Evolutionary conservation across 2,888 invertebrate species (phyloP).

Genomic region (Meloe dianella): DNA sequence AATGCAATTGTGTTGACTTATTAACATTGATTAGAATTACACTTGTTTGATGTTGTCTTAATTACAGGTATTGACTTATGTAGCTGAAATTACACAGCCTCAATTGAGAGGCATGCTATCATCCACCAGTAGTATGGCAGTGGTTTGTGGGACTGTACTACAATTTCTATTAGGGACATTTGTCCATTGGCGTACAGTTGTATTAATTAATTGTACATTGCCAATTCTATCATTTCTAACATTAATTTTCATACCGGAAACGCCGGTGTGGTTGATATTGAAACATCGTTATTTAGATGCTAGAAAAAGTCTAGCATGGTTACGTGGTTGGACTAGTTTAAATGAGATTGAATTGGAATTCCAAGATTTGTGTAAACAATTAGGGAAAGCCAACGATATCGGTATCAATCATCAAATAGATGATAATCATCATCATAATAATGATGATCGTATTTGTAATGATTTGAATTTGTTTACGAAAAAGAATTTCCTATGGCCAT

Average conservation of each 20-base stretch:
- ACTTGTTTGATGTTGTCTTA: too few relatives aligned
- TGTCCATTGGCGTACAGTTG: conserved; percentile 73
- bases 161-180: conserved; percentile 79
- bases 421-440: not conserved
- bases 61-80: conserved; percentile 75
- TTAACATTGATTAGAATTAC: too few relatives aligned
- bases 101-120: conserved; percentile 75
- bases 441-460: conserved; percentile 11
- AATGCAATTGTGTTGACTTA: too few relatives aligned
- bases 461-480: conserved; percentile 59
- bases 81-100: conserved; percentile 82
- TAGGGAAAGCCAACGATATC: conserved; percentile 35
- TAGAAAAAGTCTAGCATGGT: conserved; percentile 74
- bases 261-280: conserved; percentile 79
- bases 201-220: conserved; percentile 69
- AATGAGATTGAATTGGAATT: conserved; percentile 67
- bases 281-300: conserved; percentile 71
- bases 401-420: conserved; percentile 40
- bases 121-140: conserved; percentile 75
- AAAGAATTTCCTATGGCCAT: conserved; percentile 72
- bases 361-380: conserved; percentile 55
- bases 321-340: conserved; percentile 76
- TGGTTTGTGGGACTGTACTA: conserved; percentile 77
- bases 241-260: conserved; percentile 77
- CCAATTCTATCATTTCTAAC: conserved; percentile 69